Evolutionary conservation across 2,113 vertebrate species (phyloP).

Genomic region (Maccullochella peelii): DNA sequence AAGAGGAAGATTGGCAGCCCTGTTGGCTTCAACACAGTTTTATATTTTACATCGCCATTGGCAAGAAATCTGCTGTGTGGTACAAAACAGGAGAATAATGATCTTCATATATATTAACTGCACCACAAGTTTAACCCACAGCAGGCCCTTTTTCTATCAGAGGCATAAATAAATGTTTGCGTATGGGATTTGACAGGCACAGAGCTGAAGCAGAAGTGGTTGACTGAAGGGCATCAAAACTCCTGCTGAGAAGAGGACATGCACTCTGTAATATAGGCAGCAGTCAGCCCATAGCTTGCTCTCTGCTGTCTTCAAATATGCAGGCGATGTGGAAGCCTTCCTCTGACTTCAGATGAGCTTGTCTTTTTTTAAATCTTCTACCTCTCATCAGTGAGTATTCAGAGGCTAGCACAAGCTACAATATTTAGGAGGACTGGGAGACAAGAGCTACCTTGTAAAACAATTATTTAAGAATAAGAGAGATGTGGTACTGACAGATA

Average conservation of each 20-base stretch:
- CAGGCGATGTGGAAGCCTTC: neutral
- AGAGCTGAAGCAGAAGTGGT: neutral
- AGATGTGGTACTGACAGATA: neutral
- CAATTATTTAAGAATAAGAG: neutral
- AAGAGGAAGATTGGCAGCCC: neutral
- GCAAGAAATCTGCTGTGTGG: conserved; percentile 1
- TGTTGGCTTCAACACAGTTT: neutral
- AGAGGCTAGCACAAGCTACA: neutral
- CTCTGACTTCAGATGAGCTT: conserved; percentile 20
- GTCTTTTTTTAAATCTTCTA: neutral
- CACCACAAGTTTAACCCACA: conserved; percentile 3
- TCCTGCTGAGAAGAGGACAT: neutral
- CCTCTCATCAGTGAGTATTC: conserved; percentile 6
- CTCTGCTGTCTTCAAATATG: conserved; percentile 43
- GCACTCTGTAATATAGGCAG: conserved; percentile 8
- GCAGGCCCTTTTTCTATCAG: conserved; percentile 6
- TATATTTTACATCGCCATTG: conserved; percentile 15
- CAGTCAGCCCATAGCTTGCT: neutral
- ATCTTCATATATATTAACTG: neutral
- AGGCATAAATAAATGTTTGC: conserved; percentile 18
- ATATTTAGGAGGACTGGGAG: conserved; percentile 16
- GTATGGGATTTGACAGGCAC: neutral
- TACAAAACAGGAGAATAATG: conserved; percentile 5
- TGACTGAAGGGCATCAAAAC: neutral
- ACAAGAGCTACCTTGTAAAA: conserved; percentile 8